Conservation (phyloP, 2,797 vertebrate genomes). For the Sebastes reedi region DNA sequence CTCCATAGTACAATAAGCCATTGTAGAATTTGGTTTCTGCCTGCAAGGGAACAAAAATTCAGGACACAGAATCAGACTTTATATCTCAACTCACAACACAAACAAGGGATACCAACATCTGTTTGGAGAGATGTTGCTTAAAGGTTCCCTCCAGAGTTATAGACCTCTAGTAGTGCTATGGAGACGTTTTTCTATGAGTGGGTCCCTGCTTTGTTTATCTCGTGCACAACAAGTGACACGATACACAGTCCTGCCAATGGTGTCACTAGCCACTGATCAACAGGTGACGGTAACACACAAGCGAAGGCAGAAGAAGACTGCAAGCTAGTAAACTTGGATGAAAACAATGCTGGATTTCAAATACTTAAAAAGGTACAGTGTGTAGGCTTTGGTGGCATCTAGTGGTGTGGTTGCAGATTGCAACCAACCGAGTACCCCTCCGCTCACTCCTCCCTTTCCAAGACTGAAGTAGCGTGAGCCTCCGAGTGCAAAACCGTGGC, state of each 20-base stretch:
- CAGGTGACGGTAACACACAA: neutral
- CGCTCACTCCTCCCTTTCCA: no score
- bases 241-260: neutral
- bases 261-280: neutral
- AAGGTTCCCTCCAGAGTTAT: neutral
- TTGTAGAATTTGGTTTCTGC: slow-evolving; percentile 99
- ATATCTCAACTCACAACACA: neutral
- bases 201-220: neutral
- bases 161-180: neutral
- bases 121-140: neutral
- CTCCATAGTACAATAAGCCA: slow-evolving; percentile 96
- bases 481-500: no score
- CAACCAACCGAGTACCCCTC: no score
- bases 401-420: no score
- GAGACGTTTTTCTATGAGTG: neutral
- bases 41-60: slow-evolving; percentile 71
- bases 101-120: neutral
- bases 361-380: neutral
- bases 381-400: no score
- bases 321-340: neutral
- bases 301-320: neutral
- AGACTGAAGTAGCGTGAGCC: no score
- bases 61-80: neutral
- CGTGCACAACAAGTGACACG: neutral
- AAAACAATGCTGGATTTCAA: neutral